Conservation (phyloP, 2,113 vertebrate species). For the Amblyopsis rosae region DNA sequence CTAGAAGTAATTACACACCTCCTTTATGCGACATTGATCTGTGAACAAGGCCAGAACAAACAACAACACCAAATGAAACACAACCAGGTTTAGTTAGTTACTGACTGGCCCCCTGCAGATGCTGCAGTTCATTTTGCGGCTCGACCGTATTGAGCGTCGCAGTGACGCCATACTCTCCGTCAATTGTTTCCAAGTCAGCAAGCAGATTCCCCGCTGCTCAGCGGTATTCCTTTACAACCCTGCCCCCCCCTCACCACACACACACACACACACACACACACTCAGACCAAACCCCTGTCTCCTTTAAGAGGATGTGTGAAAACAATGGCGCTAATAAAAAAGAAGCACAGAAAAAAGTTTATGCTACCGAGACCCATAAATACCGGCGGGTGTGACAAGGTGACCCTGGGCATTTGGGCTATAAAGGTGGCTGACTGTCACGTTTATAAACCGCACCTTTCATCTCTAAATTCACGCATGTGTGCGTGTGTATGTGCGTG, state of each 20-base stretch:
- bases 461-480: slow-evolving; percentile 28
- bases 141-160: slow-evolving; percentile 62
- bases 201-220: slow-evolving; percentile 62
- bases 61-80: slow-evolving; percentile 31
- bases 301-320: slow-evolving; percentile 62
- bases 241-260: slow-evolving; percentile 8
- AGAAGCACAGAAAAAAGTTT: slow-evolving; percentile 60
- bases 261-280: neutral
- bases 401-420: slow-evolving; percentile 12
- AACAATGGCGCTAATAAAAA: slow-evolving; percentile 70
- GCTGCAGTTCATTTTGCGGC: slow-evolving; percentile 65
- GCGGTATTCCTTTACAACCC: slow-evolving; percentile 59
- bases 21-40: slow-evolving; percentile 46
- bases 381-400: slow-evolving; percentile 44
- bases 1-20: slow-evolving; percentile 45
- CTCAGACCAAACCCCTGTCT: slow-evolving; percentile 3
- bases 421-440: slow-evolving; percentile 24
- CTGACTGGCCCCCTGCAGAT: slow-evolving; percentile 66
- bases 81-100: slow-evolving; percentile 62
- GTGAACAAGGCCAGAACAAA: slow-evolving; percentile 18
- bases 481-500: slow-evolving; percentile 41
- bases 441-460: slow-evolving; percentile 22
- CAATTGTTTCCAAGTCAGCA: slow-evolving; percentile 65
- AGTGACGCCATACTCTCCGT: slow-evolving; percentile 50
- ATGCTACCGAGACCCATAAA: slow-evolving; percentile 39